Percentiles rank a stretch among this genome's conserved stretches.
Evolutionary conservation across 2,797 vertebrate genomes (phyloP).

Genomic region (Hoplostethus atlanticus): DNA sequence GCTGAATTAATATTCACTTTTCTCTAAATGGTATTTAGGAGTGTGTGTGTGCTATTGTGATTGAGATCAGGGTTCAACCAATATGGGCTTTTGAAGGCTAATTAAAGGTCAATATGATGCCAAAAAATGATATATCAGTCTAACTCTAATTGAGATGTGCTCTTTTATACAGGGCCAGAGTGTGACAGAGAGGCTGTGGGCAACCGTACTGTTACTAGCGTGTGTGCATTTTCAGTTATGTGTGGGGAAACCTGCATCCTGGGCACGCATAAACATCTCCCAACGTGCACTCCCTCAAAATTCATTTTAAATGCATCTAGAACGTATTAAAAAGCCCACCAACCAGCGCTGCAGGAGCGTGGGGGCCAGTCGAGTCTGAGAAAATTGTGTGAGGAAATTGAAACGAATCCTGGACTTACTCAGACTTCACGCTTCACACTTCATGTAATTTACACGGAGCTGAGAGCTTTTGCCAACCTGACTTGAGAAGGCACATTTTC

Average conservation of each 20-base stretch:
- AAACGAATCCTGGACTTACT: conserved; percentile 55
- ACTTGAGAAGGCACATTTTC: conserved; percentile 15
- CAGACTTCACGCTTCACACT: conserved; percentile 40
- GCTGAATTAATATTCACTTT: background rate
- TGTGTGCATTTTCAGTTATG: background rate
- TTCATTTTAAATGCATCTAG: conserved; percentile 40
- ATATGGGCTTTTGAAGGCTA: too few relatives aligned
- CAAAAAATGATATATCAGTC: background rate
- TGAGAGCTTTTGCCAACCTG: conserved; percentile 20
- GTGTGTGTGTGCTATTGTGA: too few relatives aligned
- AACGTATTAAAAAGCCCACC: conserved; percentile 25
- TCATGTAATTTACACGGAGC: conserved; percentile 49
- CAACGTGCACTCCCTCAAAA: conserved; percentile 8
- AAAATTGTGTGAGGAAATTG: conserved; percentile 30
- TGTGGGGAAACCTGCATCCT: background rate
- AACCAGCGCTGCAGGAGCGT: conserved; percentile 19
- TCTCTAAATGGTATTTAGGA: background rate
- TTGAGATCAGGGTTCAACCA: too few relatives aligned
- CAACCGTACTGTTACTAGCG: background rate
- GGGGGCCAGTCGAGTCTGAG: background rate
- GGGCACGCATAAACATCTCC: conserved; percentile 25
- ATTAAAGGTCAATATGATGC: background rate
- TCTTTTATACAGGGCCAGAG: background rate
- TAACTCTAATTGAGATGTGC: conserved; percentile 6
- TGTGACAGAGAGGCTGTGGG: background rate